These are phyloP conservation scores for Siniperca chuatsi DNA, from an alignment of 2,113 vertebrate species.

Conservation along the genomic window DNA sequence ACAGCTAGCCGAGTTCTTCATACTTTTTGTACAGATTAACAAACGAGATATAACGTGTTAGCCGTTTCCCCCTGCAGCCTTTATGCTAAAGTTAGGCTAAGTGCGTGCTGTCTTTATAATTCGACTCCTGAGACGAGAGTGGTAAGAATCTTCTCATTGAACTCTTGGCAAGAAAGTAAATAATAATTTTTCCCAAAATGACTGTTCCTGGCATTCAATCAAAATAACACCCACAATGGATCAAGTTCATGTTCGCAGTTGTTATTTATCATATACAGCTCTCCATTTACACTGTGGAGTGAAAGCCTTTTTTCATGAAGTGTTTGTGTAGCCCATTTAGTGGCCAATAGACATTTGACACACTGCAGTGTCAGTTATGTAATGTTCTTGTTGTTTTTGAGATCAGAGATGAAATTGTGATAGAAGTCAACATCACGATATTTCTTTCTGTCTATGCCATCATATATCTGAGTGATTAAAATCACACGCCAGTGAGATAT, in stretches of 20 bases:
- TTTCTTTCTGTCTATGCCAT: background rate
- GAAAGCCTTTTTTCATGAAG: conserved; percentile 12
- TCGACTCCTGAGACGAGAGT: too few relatives aligned
- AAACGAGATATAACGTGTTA: background rate
- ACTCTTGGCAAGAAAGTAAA: background rate
- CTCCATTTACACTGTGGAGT: background rate
- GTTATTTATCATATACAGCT: conserved; percentile 7
- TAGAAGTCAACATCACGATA: background rate
- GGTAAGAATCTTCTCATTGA: background rate
- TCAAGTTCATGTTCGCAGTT: conserved; percentile 1
- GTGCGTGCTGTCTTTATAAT: background rate
- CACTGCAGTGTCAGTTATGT: background rate
- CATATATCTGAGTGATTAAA: background rate
- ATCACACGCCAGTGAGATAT: conserved; percentile 6
- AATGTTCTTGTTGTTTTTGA: background rate
- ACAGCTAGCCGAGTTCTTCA: too few relatives aligned
- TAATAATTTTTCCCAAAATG: background rate
- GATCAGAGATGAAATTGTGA: background rate
- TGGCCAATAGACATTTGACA: background rate
- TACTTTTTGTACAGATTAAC: background rate
- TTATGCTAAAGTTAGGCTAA: background rate
- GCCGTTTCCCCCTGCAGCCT: background rate
- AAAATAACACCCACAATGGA: conserved; percentile 1
- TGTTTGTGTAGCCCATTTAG: conserved; percentile 1
- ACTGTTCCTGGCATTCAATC: background rate